Conservation (phyloP, 2,113 vertebrate genomes). For the Lutjanus erythropterus region DNA sequence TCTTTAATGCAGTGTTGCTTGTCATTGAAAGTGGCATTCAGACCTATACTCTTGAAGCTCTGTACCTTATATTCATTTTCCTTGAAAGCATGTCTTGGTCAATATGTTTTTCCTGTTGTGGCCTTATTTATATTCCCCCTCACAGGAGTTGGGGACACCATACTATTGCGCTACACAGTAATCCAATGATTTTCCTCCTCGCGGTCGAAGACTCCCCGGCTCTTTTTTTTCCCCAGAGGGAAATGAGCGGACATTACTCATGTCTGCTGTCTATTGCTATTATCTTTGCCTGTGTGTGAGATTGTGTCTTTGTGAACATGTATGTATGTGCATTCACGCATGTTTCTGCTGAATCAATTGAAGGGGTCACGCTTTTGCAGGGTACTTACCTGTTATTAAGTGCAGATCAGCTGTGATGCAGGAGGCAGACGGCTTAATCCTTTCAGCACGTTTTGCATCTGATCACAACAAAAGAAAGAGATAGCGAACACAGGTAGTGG, state of each 20-base stretch:
- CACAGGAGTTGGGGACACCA: neutral
- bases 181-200: conserved; percentile 48
- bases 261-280: conserved; percentile 74
- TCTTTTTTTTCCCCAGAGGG: conserved; percentile 31
- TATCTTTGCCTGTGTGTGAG: conserved; percentile 50
- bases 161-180: conserved; percentile 31
- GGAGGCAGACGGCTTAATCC: conserved; percentile 53
- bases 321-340: neutral
- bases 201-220: conserved; percentile 18
- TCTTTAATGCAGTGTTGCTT: conserved; percentile 30
- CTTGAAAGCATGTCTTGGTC: conserved; percentile 37
- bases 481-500: conserved; percentile 2
- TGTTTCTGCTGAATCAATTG: conserved; percentile 39
- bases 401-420: conserved; percentile 18
- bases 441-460: conserved; percentile 37
- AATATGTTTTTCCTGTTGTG: conserved; percentile 18
- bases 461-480: conserved; percentile 34
- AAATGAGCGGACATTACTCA: conserved; percentile 68
- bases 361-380: conserved; percentile 28
- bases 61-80: conserved; percentile 5
- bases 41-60: neutral
- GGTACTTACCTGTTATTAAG: conserved; percentile 58
- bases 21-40: conserved; percentile 23
- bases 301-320: conserved; percentile 20
- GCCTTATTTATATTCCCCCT: conserved; percentile 27